Evolutionary conservation across 2,888 invertebrate species (phyloP).

Genomic region (Caenorhabditis sinica): DNA sequence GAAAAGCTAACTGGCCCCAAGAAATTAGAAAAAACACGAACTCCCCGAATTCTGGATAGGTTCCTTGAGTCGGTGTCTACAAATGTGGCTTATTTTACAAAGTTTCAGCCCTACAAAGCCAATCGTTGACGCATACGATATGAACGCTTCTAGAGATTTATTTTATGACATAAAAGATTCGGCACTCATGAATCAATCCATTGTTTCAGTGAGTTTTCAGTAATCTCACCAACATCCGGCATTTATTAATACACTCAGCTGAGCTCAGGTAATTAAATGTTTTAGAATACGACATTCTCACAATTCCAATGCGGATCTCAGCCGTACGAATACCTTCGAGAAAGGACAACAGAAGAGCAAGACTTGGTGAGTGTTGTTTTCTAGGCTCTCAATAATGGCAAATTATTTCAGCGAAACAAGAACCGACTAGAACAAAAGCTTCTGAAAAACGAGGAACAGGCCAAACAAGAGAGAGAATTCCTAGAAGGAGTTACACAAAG

Average conservation of each 20-base stretch:
- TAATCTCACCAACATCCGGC: too few relatives aligned
- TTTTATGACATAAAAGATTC: constrained; percentile 2
- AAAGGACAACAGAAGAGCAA: constrained; percentile 40
- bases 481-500: neutral
- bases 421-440: neutral
- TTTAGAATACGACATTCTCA: constrained; percentile 35
- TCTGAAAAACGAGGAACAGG: neutral
- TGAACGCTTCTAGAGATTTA: neutral
- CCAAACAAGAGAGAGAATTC: neutral
- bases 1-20: too few relatives aligned
- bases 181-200: neutral
- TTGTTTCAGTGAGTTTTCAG: neutral
- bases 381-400: neutral
- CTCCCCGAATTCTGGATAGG: too few relatives aligned
- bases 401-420: constrained; percentile 8
- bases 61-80: too few relatives aligned
- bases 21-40: too few relatives aligned
- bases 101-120: too few relatives aligned
- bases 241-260: too few relatives aligned
- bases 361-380: neutral
- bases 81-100: too few relatives aligned
- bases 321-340: constrained; percentile 10
- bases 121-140: neutral
- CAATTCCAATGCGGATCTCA: constrained; percentile 26
- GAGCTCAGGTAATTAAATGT: too few relatives aligned